A percentile compares a stretch with the other conserved stretches of the same genome.
Evolutionary conservation across 2,888 invertebrate species (phyloP).

Genomic region (Molanna angustata): DNA sequence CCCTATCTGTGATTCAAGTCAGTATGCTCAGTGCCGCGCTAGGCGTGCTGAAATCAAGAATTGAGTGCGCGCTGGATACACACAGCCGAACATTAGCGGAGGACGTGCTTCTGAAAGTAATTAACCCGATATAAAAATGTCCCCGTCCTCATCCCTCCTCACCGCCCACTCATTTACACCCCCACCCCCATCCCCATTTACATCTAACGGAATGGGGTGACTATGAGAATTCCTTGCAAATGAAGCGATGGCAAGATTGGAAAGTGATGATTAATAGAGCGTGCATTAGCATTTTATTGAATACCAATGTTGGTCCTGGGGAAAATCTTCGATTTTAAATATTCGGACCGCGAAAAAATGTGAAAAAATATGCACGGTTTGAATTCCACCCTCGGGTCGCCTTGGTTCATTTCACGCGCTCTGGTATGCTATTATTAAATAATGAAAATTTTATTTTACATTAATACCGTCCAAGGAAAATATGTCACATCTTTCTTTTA

Average conservation of each 20-base stretch:
- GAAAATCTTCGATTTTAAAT: conserved; percentile 21
- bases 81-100: conserved; percentile 26
- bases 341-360: conserved; percentile 13
- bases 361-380: conserved; percentile 10
- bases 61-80: conserved; percentile 24
- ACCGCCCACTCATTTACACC: conserved; percentile 1
- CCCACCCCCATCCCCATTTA: neutral
- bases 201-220: conserved; percentile 5
- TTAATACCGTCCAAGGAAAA: too few relatives aligned
- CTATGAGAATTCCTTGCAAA: conserved; percentile 33
- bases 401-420: neutral
- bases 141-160: conserved; percentile 19
- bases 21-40: neutral
- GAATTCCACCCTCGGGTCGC: neutral
- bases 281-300: conserved; percentile 33
- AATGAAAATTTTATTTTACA: neutral
- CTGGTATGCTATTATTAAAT: neutral
- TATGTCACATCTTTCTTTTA: too few relatives aligned
- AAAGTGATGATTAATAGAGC: conserved; percentile 32
- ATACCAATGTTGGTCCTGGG: conserved; percentile 21
- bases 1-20: too few relatives aligned
- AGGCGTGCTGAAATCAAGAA: conserved; percentile 26
- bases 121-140: conserved; percentile 48
- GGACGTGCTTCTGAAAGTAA: conserved; percentile 46
- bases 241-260: conserved; percentile 32